phyloP scores from a whole-genome alignment of 2,888 invertebrate genomes.

The Sisyra nigra region DNA sequence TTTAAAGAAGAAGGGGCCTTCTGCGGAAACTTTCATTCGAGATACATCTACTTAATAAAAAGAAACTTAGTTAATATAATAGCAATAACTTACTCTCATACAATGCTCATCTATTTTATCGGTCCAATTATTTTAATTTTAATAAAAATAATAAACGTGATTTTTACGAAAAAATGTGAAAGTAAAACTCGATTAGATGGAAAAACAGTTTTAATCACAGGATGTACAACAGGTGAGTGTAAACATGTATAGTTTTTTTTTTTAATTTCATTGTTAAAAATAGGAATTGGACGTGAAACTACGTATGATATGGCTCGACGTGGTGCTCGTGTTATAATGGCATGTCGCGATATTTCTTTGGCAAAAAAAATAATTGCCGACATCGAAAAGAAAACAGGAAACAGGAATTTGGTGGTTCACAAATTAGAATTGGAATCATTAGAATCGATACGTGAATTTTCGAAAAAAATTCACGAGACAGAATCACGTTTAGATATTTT shows the following conservation, averaged over 20 bases:
- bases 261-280: background rate
- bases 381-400: constrained; percentile 23
- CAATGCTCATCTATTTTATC: background rate
- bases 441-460: constrained; percentile 41
- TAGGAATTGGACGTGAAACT: constrained; percentile 29
- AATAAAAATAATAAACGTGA: background rate
- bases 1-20: too few species aligned
- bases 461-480: constrained; percentile 34
- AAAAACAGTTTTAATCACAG: constrained; percentile 77
- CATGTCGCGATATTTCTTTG: constrained; percentile 28
- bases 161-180: constrained; percentile 24
- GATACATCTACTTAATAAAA: too few species aligned
- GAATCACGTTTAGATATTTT: constrained; percentile 42
- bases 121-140: background rate
- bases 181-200: constrained; percentile 57
- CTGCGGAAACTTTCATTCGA: too few species aligned
- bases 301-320: constrained; percentile 29
- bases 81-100: too few species aligned
- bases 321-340: constrained; percentile 35
- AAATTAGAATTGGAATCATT: constrained; percentile 37
- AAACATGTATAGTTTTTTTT: background rate
- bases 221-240: constrained; percentile 41
- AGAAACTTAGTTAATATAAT: too few species aligned
- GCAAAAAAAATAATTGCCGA: constrained; percentile 21
- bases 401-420: constrained; percentile 24